These are phyloP conservation scores for Procavia capensis DNA, from an alignment of 2,113 vertebrate species.

Conservation along the genomic window DNA sequence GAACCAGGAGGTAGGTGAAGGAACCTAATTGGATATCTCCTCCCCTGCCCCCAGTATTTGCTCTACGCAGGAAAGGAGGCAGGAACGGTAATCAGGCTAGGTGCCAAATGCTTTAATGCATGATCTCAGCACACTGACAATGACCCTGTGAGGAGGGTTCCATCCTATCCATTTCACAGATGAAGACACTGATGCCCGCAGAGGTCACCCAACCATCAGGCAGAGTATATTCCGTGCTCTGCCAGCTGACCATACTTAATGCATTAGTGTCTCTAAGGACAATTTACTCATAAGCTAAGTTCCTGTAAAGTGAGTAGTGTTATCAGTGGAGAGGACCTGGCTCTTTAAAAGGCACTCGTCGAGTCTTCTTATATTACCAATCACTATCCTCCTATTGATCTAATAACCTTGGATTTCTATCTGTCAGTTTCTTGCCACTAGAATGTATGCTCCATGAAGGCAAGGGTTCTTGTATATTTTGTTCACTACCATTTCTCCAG, in stretches of 20 bases:
- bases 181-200: neutral
- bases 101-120: neutral
- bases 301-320: neutral
- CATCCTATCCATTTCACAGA: neutral
- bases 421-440: neutral
- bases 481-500: neutral
- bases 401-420: neutral
- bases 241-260: neutral
- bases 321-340: neutral
- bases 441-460: neutral
- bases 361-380: neutral
- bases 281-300: neutral
- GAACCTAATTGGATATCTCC: neutral
- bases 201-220: neutral
- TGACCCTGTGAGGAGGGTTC: neutral
- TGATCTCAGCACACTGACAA: neutral
- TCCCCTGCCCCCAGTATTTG: neutral
- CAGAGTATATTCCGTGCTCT: neutral
- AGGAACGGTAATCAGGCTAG: neutral
- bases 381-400: neutral
- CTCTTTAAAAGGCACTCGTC: conserved; percentile 22
- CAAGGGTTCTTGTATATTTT: neutral
- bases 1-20: neutral
- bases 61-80: conserved; percentile 2
- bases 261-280: neutral